Conservation (phyloP, 2,888 invertebrate species). For the Leptinotarsa juncta region DNA sequence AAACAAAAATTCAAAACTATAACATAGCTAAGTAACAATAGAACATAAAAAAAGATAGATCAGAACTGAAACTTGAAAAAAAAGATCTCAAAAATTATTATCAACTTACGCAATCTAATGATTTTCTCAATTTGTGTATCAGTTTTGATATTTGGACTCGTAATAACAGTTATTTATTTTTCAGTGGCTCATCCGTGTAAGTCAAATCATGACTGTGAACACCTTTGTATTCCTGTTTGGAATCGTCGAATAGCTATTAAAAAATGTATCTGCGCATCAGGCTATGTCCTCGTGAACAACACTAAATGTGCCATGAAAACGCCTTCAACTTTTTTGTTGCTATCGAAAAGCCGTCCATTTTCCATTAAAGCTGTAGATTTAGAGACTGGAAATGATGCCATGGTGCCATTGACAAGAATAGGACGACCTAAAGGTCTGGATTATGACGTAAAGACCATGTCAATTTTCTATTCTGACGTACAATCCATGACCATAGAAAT, state of each 20-base stretch:
- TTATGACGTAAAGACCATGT: conserved; percentile 70
- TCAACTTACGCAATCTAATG: too few species aligned
- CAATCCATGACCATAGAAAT: conserved; percentile 61
- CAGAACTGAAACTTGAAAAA: too few species aligned
- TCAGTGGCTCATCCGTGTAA: conserved; percentile 77
- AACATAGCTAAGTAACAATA: too few species aligned
- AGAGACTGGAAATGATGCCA: conserved; percentile 68
- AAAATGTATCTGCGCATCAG: conserved; percentile 80
- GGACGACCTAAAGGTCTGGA: conserved; percentile 76
- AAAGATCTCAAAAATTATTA: too few species aligned
- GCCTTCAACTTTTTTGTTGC: conserved; percentile 74
- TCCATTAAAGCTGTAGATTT: conserved; percentile 77
- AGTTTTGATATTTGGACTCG: not conserved
- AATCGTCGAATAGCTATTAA: conserved; percentile 69
- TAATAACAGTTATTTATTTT: conserved; percentile 44
- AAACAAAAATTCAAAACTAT: too few species aligned
- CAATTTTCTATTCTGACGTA: conserved; percentile 67
- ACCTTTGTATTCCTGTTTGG: conserved; percentile 80
- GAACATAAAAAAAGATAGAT: too few species aligned
- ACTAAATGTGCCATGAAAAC: conserved; percentile 72
- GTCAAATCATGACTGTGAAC: conserved; percentile 77
- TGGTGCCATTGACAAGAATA: conserved; percentile 77
- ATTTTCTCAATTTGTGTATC: too few species aligned
- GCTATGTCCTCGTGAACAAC: conserved; percentile 72
- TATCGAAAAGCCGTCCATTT: conserved; percentile 75